These are phyloP conservation scores for Connochaetes taurinus DNA, from an alignment of 2,113 vertebrate genomes.

Conservation along the genomic window DNA sequence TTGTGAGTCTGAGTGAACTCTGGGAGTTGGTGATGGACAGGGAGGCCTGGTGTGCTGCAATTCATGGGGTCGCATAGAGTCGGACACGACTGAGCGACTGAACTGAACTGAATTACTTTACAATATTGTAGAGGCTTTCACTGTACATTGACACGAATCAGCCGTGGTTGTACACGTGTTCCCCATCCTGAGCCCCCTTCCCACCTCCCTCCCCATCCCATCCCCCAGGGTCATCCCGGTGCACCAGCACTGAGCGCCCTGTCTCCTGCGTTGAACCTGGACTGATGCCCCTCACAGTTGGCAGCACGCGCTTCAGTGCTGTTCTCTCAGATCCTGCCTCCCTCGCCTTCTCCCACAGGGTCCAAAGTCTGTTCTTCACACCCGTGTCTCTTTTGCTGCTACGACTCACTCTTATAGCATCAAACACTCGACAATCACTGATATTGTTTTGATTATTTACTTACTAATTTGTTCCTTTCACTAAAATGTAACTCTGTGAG, in stretches of 20 bases:
- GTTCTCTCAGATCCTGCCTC: background rate
- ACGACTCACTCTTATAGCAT: background rate
- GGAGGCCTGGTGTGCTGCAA: too few species aligned
- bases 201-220: background rate
- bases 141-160: background rate
- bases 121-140: background rate
- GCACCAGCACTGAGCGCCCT: background rate
- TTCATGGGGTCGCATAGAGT: too few species aligned
- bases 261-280: rapidly evolving
- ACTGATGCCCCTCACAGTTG: rapidly evolving
- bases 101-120: background rate
- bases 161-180: background rate
- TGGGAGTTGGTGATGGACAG: too few species aligned
- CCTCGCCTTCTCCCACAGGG: background rate
- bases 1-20: rapidly evolving
- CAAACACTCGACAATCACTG: background rate
- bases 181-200: background rate
- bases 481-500: rapidly evolving
- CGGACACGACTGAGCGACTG: too few species aligned
- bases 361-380: background rate
- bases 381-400: background rate
- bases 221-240: background rate
- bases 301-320: background rate
- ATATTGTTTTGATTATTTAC: background rate
- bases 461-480: background rate